Base-by-base conservation (phyloP, 2,888 invertebrate genomes). In the Tigriopus californicus region DNA sequence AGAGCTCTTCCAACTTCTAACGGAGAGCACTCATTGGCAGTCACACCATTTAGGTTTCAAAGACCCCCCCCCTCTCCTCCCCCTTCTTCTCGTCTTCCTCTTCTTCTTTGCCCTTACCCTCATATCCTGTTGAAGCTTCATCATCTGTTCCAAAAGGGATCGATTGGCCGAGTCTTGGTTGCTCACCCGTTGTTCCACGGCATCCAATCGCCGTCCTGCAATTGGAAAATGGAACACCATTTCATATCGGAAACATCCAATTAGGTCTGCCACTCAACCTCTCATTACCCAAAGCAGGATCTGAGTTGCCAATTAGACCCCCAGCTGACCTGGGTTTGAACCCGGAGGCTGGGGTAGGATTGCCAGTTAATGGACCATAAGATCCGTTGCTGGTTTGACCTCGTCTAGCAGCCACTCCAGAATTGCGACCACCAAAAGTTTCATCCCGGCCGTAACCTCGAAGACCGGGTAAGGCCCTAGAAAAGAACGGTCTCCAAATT, bases 111-210 rank as follows among this genome's bases (percentile, higher is more conserved):
- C n/a, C n/a, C 25, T 33, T 44, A 63, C 64, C 63, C 63, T 65
- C 8, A 63, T 57, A 11, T 65, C 65, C 48, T 64, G 64, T 60
- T 65, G 65, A n/a, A 66, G 51, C 18, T 63, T 53, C 64, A 65
- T 64, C 4, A 66, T 47, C 41, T 65, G 65, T 49, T 66, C 66
- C 48, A 65, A 51, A n/a, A 66, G 58, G 1, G 65, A 58, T 12
- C 65, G 41, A 60, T 66, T 64, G 55, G 62, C 61, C 44, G 64
- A 64, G 46, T 66, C 66, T 2, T 63, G 61, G 20, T 62, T 60
- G 51, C 62, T 63, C n/a, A 66, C 58, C 2, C 65, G 55, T 55
- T 63, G 62, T 47, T 65, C 65, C 58, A 65, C 41, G 46, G 58
- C 60, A 51, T 64, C 63, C 41, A 65, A 58, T 47, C 63, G 42